These are phyloP conservation scores for Novumbra hubbsi DNA, from an alignment of 2,797 vertebrate species.

Conservation along the genomic window DNA sequence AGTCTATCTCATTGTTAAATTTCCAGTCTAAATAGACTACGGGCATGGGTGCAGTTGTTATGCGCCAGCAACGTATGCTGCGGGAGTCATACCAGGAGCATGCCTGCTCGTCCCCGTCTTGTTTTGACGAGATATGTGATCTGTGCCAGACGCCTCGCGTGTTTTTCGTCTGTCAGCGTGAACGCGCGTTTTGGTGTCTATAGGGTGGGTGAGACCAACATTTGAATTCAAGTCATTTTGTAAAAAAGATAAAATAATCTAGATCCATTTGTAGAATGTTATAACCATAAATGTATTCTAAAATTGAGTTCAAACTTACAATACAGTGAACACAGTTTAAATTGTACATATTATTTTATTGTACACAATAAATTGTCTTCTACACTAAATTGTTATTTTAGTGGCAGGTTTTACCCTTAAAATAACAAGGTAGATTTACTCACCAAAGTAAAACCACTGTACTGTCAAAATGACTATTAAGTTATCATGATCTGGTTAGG, in stretches of 20 bases:
- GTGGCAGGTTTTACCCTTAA: too few species aligned
- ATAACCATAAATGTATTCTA: background rate
- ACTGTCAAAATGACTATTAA: too few species aligned
- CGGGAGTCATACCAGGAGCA: slow-evolving; percentile 65
- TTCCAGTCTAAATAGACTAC: slow-evolving; percentile 30
- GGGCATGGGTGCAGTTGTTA: slow-evolving; percentile 39
- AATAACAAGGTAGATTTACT: too few species aligned
- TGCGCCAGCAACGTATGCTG: slow-evolving; percentile 40
- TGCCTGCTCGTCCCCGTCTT: slow-evolving; percentile 66
- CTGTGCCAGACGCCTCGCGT: slow-evolving; percentile 21
- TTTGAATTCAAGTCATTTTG: background rate
- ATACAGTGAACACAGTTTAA: background rate
- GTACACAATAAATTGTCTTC: too few species aligned
- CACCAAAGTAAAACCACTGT: too few species aligned
- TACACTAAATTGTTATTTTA: too few species aligned
- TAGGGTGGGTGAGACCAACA: background rate
- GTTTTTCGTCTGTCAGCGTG: slow-evolving; percentile 35
- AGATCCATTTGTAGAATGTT: background rate
- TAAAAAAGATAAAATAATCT: background rate
- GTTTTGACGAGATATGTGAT: slow-evolving; percentile 70
- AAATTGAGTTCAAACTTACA: background rate
- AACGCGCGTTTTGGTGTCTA: slow-evolving; percentile 45
- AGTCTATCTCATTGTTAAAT: slow-evolving; percentile 19
- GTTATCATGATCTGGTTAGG: too few species aligned
- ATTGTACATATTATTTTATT: too few species aligned